Conservation (phyloP, 2,113 vertebrate species). For the Formicarius rufipectus region DNA sequence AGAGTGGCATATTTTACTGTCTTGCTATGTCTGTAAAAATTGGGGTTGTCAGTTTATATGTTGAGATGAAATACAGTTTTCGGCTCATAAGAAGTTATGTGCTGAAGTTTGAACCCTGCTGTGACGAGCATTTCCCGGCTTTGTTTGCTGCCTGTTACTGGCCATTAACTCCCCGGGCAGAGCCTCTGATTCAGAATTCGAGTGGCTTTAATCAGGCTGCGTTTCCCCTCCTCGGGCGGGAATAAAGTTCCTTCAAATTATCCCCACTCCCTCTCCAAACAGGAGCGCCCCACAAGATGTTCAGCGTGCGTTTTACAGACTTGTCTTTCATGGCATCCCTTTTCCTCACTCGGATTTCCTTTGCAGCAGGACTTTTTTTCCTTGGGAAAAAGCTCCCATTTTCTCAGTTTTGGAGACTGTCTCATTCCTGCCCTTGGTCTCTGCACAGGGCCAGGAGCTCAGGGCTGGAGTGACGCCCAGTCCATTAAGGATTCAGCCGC, state of each 20-base stretch:
- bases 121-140: not conserved
- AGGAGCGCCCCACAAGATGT: not conserved
- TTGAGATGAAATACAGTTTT: not conserved
- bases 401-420: not conserved
- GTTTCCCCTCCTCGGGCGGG: not conserved
- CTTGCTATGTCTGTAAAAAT: not conserved
- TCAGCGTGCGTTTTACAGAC: not conserved
- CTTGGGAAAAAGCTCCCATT: not conserved
- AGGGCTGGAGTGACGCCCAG: accelerated
- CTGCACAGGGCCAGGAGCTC: not conserved
- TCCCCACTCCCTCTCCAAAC: not conserved
- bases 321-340: not conserved
- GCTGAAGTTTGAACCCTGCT: constrained; percentile 14
- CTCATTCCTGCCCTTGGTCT: not conserved
- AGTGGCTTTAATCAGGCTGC: constrained; percentile 50
- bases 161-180: constrained; percentile 38
- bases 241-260: constrained; percentile 11
- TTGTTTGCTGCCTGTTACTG: constrained; percentile 35
- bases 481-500: not conserved
- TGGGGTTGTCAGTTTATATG: not conserved
- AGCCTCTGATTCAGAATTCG: not conserved
- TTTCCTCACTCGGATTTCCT: not conserved
- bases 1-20: not conserved
- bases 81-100: not conserved
- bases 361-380: not conserved